Evolutionary conservation across 2,113 vertebrate genomes (phyloP), one percentile per base, ranked within the genome.

Genomic region (Poeciliopsis prolifica): DNA sequence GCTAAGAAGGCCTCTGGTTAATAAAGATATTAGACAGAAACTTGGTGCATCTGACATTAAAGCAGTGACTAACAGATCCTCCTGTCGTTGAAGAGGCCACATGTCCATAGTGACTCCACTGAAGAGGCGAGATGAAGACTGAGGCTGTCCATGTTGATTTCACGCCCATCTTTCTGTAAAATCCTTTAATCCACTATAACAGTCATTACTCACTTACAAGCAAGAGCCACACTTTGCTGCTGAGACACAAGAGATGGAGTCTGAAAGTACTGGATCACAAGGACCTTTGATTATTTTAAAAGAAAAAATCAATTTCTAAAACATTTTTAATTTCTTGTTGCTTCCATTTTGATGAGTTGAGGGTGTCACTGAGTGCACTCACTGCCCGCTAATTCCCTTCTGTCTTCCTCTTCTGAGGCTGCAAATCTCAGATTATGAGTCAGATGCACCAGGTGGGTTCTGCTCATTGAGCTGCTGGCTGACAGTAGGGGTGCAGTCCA

Each of bases 391-490:
- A 85, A 79, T 51, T 68, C 17, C 86, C 75, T 72, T 85, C 81
- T 84, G 80, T 79, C 78, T 65, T 83, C 77, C 74, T 85, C 79
- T 86, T 82, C 24, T 82, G 74, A 89, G 80, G 71, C 76, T 65
- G 74, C 77, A 84, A 78, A 90, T 91, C 82, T 85, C 75, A 75
- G 84, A 82, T 84, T 76, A 87, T 92, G 87, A 91, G 78, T 93
- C 89, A 91, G 82, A 89, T 71, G 51, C 77, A 88, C 83, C 89
- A 89, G 88, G 91, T 87, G 89, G 89, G 85, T 69, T 2, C 78
- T 64, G 78, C 61, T 87, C 86, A 86, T 82, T 88, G 80, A 86
- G 78, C 84, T 82, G 74, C 61, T 40, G 28, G 88, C 84, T 83
- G 89, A 92, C 89, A 67, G 75, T 80, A 77, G 81, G 72, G 44